Evolutionary conservation across 2,113 vertebrate genomes (phyloP), one percentile per base, ranked within the genome.

Genomic region (Syngnathus floridae): DNA sequence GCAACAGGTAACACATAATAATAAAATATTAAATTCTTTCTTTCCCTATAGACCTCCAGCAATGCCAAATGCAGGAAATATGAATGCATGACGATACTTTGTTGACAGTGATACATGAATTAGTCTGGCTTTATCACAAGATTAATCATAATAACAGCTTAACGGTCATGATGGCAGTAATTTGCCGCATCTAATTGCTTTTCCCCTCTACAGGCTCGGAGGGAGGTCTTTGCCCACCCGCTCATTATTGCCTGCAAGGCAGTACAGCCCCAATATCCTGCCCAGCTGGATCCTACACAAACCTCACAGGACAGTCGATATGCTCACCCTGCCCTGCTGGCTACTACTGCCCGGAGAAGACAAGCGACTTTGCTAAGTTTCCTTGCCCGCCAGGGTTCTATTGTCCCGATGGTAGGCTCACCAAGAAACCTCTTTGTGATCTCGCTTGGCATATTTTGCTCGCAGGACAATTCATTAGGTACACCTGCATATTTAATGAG

Each of bases 371-470:
- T 78, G 87, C 78, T 4, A 2, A 7, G 0, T 92, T 92, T 51
- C 91, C 92, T 17, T 96, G 95, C 62, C 93, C 86, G 0, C 85
- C 93, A 36, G 95, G 95, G 8, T 96, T 95, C 82, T 99, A 95
- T 88, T 98, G 95, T 64, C 95, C 93, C n/a, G 87, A 82, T 73
- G 96, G 96, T 97, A 82, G 83, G 82, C 45, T 38, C 4, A 36
- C 19, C 36, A 1, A 16, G 13, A 69, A 38, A 40, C 11, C 41
- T 58, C 7, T 1, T 67, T 71, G 2, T 64, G 11, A 12, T 38
- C 58, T 6, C 31, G 64, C 1, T 40, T 36, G 17, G 22, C 35
- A 56, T 35, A n/a, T 36, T 38, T 31, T 10, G 36, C 37, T 14
- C 21, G 21, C 40, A 4, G 37, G 54, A 56, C 54, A 14, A 3